Evolutionary conservation across 2,113 vertebrate genomes (phyloP).

Genomic region (Podarcis muralis): DNA sequence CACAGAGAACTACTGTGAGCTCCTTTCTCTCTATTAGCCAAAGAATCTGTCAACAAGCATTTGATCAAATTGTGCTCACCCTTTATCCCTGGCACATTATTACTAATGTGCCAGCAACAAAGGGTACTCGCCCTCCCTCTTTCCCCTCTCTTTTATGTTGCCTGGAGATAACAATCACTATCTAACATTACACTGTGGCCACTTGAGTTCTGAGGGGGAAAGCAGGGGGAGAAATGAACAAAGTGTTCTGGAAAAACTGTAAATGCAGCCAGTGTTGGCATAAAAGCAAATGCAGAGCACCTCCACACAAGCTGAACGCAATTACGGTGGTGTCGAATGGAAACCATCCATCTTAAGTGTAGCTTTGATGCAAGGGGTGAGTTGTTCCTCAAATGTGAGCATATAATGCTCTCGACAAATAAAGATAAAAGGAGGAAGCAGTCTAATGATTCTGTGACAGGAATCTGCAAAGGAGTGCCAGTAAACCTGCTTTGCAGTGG

Average conservation of each 20-base stretch:
- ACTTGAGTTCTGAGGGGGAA: slow-evolving; percentile 55
- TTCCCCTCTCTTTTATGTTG: slow-evolving; percentile 25
- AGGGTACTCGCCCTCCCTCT: slow-evolving; percentile 51
- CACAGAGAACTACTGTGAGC: slow-evolving; percentile 50
- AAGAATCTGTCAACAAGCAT: slow-evolving; percentile 72
- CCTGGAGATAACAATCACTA: slow-evolving; percentile 62
- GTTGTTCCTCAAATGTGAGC: slow-evolving; percentile 38
- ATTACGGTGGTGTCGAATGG: slow-evolving; percentile 56
- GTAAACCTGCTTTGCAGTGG: slow-evolving; percentile 35
- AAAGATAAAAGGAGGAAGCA: slow-evolving; percentile 66
- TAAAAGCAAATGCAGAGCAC: slow-evolving; percentile 63
- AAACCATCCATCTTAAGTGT: slow-evolving; percentile 60
- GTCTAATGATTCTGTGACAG: slow-evolving; percentile 60
- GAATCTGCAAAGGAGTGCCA: slow-evolving; percentile 70
- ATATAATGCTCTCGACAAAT: slow-evolving; percentile 47
- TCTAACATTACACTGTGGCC: slow-evolving; percentile 47
- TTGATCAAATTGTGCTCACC: slow-evolving; percentile 80
- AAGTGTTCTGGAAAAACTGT: slow-evolving; percentile 53
- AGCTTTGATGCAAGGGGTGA: slow-evolving; percentile 43
- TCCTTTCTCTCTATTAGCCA: slow-evolving; percentile 71
- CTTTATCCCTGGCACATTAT: slow-evolving; percentile 80
- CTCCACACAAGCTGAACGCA: slow-evolving; percentile 49
- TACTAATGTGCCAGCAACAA: slow-evolving; percentile 74
- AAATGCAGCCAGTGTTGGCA: slow-evolving; percentile 54
- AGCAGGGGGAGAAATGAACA: slow-evolving; percentile 7